Percentiles rank a stretch among this genome's conserved stretches.
Conservation (phyloP, 1,140 invertebrate species). For the Ips typographus region DNA sequence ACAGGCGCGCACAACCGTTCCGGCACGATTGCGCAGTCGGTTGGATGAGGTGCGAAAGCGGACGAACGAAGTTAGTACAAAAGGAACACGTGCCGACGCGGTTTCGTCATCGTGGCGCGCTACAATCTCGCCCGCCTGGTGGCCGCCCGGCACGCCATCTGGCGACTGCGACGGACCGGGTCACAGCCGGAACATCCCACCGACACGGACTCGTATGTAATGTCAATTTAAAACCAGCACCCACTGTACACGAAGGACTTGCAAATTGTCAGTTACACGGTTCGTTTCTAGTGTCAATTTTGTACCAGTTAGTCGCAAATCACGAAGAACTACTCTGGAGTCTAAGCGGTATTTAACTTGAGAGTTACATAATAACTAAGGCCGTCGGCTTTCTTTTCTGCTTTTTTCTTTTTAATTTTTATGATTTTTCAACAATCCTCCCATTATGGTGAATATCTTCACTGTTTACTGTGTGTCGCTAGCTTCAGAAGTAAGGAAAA, state of each 20-base stretch:
- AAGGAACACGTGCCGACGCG: constrained; percentile 36
- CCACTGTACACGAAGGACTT: constrained; percentile 12
- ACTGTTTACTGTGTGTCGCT: too few relatives aligned
- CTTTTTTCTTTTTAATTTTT: too few relatives aligned
- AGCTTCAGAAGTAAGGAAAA: too few relatives aligned
- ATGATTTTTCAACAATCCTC: too few relatives aligned
- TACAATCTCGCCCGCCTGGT: constrained; percentile 65
- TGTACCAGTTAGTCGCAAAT: too few relatives aligned
- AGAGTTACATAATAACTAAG: too few relatives aligned
- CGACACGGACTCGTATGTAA: constrained; percentile 55
- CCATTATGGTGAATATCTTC: too few relatives aligned
- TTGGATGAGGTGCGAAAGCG: not conserved
- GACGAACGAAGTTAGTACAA: constrained; percentile 38
- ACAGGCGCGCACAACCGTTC: not conserved
- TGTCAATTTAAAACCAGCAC: constrained; percentile 18
- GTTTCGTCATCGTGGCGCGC: constrained; percentile 57
- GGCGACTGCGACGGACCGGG: constrained; percentile 61
- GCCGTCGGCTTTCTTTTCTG: too few relatives aligned
- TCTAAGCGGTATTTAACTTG: too few relatives aligned
- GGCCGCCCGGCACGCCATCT: constrained; percentile 66
- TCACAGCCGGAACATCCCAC: constrained; percentile 58
- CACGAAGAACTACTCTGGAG: too few relatives aligned
- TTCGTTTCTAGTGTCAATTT: too few relatives aligned
- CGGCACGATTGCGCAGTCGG: not conserved
- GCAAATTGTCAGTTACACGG: not conserved